phyloP scores from a whole-genome alignment of 2,113 vertebrate species.

The Perca schrenkii region DNA sequence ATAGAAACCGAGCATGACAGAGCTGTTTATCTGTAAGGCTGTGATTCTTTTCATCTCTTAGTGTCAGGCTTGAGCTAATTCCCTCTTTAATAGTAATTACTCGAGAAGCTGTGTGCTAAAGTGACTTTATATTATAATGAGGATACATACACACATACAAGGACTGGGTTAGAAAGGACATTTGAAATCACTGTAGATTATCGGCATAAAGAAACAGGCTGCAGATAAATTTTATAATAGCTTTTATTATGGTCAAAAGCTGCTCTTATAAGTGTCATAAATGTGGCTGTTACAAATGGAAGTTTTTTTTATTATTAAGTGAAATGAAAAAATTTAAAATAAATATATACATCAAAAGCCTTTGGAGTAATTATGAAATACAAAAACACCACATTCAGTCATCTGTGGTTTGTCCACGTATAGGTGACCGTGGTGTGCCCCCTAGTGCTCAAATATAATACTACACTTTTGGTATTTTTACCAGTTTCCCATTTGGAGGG shows the following conservation, averaged over 20 bases:
- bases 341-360: conserved; percentile 46
- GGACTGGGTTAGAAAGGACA: neutral
- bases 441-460: conserved; percentile 58
- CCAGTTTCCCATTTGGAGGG: neutral
- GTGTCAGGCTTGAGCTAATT: neutral
- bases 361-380: conserved; percentile 5
- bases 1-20: conserved; percentile 14
- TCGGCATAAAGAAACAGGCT: neutral
- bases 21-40: conserved; percentile 11
- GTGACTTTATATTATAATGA: neutral
- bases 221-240: conserved; percentile 30
- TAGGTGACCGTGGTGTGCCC: conserved; percentile 40
- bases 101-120: neutral
- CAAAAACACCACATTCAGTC: conserved; percentile 1
- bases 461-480: conserved; percentile 59
- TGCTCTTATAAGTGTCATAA: conserved; percentile 23
- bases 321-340: conserved; percentile 47
- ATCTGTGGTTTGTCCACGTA: neutral
- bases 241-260: conserved; percentile 53
- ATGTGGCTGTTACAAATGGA: conserved; percentile 25
- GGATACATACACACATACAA: no score
- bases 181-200: neutral
- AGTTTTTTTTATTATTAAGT: conserved; percentile 36
- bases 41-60: neutral
- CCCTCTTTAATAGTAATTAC: neutral